A percentile compares a stretch with the other conserved stretches of the same genome.
Evolutionary conservation across 2,797 vertebrate genomes (phyloP).

Genomic region (Microcaecilia unicolor): DNA sequence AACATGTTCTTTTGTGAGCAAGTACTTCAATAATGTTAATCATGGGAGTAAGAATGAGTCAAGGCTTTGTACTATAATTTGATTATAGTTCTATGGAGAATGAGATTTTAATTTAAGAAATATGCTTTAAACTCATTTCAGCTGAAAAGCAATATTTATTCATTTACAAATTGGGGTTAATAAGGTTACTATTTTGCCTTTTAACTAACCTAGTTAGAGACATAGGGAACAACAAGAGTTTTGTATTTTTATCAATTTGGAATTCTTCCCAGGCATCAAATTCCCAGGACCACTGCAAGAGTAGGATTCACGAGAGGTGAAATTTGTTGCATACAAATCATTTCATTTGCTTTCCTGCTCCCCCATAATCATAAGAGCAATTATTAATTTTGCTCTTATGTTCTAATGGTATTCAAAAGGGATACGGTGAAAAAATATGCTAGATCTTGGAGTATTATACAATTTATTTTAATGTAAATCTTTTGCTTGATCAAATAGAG

Average conservation of each 20-base stretch:
- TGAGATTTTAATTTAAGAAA: too few relatives aligned
- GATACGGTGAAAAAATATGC: slow-evolving; percentile 3
- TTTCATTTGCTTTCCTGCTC: not conserved
- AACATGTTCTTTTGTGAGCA: too few relatives aligned
- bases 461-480: too few relatives aligned
- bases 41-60: too few relatives aligned
- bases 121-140: too few relatives aligned
- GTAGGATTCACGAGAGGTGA: not conserved
- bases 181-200: not conserved
- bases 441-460: not conserved
- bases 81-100: too few relatives aligned
- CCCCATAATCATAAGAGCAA: not conserved
- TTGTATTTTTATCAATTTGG: not conserved
- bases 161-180: not conserved
- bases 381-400: slow-evolving; percentile 11
- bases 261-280: not conserved
- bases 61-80: too few relatives aligned
- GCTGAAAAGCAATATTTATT: too few relatives aligned
- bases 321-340: not conserved
- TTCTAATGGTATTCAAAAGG: slow-evolving; percentile 1
- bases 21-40: too few relatives aligned
- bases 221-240: not conserved
- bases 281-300: not conserved
- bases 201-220: not conserved
- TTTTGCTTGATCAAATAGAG: slow-evolving; percentile 3